Evolutionary conservation across 1,140 invertebrate species (phyloP).

Genomic region (Anastrepha obliqua): DNA sequence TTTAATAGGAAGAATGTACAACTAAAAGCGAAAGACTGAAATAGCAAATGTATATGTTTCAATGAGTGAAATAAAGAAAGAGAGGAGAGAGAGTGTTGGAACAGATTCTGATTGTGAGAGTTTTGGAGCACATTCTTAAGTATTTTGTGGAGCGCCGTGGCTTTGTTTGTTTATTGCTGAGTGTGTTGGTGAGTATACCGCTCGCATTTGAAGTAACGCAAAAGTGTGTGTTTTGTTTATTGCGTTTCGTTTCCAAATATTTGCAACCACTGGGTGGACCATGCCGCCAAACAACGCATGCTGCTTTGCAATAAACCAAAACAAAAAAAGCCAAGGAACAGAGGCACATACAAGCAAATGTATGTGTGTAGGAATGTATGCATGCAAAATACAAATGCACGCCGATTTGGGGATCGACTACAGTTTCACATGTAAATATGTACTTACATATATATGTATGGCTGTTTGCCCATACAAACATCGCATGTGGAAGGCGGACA

Average conservation of each 20-base stretch:
- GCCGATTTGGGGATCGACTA: background rate
- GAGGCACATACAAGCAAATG: background rate
- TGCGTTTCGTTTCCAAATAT: constrained; percentile 39
- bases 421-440: background rate
- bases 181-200: background rate
- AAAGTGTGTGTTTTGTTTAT: constrained; percentile 29
- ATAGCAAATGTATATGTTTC: background rate
- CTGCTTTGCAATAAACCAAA: constrained; percentile 17
- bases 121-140: background rate
- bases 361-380: background rate
- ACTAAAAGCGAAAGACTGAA: background rate
- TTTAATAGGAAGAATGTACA: too few relatives aligned
- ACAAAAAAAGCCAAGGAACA: background rate
- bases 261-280: constrained; percentile 18
- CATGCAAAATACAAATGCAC: background rate
- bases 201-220: background rate
- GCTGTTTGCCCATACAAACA: background rate
- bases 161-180: background rate
- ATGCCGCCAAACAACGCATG: constrained; percentile 15
- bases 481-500: background rate
- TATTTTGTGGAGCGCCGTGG: background rate
- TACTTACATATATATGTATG: background rate
- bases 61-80: background rate
- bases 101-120: background rate
- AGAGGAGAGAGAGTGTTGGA: background rate